phyloP scores from a whole-genome alignment of 64 coral and sea anemone genomes.

The Actinia tenebrosa region DNA sequence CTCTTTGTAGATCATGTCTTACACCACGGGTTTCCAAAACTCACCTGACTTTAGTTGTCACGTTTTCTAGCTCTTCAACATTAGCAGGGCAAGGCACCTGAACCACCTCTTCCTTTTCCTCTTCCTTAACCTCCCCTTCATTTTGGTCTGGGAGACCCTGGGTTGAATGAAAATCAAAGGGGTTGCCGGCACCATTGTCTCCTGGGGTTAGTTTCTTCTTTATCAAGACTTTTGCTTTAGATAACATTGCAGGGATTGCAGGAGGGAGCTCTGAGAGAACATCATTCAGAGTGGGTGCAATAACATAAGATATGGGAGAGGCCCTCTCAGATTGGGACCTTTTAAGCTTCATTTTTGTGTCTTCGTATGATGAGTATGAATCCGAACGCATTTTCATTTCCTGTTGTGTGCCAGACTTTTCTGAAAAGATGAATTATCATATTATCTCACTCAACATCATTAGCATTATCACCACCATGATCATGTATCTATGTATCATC shows the following conservation, averaged over 20 bases:
- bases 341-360: not conserved
- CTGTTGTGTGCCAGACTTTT: not conserved
- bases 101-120: not conserved
- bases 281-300: conserved; percentile 13
- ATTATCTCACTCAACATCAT: not conserved
- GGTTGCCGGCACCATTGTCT: not conserved
- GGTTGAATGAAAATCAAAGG: not conserved
- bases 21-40: not conserved
- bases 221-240: conserved; percentile 52
- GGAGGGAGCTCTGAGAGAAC: conserved; percentile 34
- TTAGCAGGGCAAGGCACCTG: conserved; percentile 1
- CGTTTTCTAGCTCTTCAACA: conserved; percentile 28
- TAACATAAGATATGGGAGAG: not conserved
- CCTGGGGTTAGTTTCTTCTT: conserved; percentile 37
- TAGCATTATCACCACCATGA: not conserved
- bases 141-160: not conserved
- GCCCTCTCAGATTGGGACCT: not conserved
- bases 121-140: not conserved
- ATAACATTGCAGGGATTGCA: conserved; percentile 45
- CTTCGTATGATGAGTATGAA: not conserved
- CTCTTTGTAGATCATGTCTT: not conserved
- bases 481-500: too few species aligned
- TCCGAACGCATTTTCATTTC: not conserved
- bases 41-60: not conserved
- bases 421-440: not conserved